Base-by-base conservation (phyloP, 2,888 invertebrate species). In the Mythimna vitellina region DNA sequence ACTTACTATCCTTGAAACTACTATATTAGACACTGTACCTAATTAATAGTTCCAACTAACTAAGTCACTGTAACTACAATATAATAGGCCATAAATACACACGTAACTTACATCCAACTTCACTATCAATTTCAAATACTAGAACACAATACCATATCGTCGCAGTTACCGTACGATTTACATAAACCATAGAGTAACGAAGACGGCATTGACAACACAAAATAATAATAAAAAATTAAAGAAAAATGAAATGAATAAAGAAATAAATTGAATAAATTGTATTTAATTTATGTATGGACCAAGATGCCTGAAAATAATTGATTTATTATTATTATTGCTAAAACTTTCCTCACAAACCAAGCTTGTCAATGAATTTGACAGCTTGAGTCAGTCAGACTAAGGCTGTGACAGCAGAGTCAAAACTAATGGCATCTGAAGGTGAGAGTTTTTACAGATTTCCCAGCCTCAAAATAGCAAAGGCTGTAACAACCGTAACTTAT, bases 91-190 rank as follows among this genome's bases (percentile, higher is more conserved):
- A 54, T 35, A 61, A 49, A 51, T 17, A 10, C 42, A 29, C 35
- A 32, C 6, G 25, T 46, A 29, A 70, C 7, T 51, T 32, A 38
- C 29, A n/a, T 29, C n/a, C 7, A 22, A 57, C 51, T 35, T 65
- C 22, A 32, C 57, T 57, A 57, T 57, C 57, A 49, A 4, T 63
- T 65, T 63, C 57, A 54, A 54, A 56, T 46, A 64, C 62, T 60
- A 63, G 70, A 58, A 64, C 69, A 66, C 60, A 53, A 66, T 53
- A 64, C 57, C 62, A 38, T 66, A 67, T 22, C 42, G 29, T n/a
- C n/a, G 9, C 12, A 42, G 65, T 58, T 57, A 62, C 12, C 32
- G 61, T 73, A 29, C 29, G 65, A 78, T 68, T 67, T 78, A 78
- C 56, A 57, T 38, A 14, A 56, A 65, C 12, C 32, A 57, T 14